Percentiles rank a stretch among this genome's conserved stretches.
These are phyloP conservation scores for Serripes groenlandicus DNA, from an alignment of 2,888 invertebrate genomes.

Conservation along the genomic window DNA sequence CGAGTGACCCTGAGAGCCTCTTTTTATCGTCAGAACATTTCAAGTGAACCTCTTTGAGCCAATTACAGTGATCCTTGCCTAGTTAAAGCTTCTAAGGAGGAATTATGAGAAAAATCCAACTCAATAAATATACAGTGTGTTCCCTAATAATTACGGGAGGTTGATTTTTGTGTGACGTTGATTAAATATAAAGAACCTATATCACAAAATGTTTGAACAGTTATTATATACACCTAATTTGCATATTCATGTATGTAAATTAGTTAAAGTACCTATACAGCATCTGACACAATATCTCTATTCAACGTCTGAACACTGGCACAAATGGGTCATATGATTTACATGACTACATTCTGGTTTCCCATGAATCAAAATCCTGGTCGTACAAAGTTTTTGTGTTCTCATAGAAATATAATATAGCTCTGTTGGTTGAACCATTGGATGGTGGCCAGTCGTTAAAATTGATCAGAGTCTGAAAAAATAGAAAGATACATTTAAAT, in stretches of 20 bases:
- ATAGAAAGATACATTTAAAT: constrained; percentile 9
- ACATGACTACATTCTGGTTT: constrained; percentile 46
- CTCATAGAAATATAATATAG: constrained; percentile 51
- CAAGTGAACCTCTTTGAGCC: too few species aligned
- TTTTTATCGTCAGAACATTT: too few species aligned
- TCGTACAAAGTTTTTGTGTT: constrained; percentile 60
- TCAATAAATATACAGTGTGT: too few species aligned
- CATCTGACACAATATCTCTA: neutral
- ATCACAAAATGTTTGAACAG: neutral
- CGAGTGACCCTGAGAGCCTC: too few species aligned
- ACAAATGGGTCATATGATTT: neutral
- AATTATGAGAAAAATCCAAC: neutral
- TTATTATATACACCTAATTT: constrained; percentile 7
- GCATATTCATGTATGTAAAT: constrained; percentile 16
- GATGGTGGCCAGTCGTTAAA: constrained; percentile 57
- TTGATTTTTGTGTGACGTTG: too few species aligned
- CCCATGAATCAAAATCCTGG: constrained; percentile 50
- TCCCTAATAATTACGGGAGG: too few species aligned
- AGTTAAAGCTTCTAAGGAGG: too few species aligned
- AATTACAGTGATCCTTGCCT: too few species aligned
- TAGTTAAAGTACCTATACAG: neutral
- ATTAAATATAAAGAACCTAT: too few species aligned
- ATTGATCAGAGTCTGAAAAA: constrained; percentile 55
- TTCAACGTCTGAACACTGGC: neutral
- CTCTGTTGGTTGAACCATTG: constrained; percentile 56